phyloP scores from a whole-genome alignment of 2,888 invertebrate genomes.

The Hypena proboscidalis region DNA sequence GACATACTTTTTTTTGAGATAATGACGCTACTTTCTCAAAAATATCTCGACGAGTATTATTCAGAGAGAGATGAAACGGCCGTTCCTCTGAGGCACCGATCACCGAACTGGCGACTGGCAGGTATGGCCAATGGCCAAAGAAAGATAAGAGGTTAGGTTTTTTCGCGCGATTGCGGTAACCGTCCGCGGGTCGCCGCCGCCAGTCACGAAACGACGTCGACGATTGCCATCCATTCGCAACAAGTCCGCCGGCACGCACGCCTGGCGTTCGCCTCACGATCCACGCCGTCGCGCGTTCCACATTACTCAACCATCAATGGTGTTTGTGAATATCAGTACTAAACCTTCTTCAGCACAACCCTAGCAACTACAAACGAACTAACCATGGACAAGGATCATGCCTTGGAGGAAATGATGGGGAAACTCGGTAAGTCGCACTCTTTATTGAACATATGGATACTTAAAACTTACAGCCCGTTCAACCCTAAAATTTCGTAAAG shows the following conservation, averaged over 20 bases:
- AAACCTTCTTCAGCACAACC: conserved; percentile 50
- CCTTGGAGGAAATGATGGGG: conserved; percentile 88
- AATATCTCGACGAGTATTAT: no score
- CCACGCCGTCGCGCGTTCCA: conserved; percentile 53
- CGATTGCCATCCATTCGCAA: conserved; percentile 73
- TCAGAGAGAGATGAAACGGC: conserved; percentile 11
- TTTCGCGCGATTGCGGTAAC: conserved; percentile 74
- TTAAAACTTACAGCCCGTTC: conserved; percentile 23
- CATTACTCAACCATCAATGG: conserved; percentile 63
- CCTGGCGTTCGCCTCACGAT: conserved; percentile 57
- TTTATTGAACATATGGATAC: conserved; percentile 59
- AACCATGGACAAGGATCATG: conserved; percentile 87
- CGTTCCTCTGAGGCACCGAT: conserved; percentile 15
- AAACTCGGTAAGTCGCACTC: conserved; percentile 84
- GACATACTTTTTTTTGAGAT: no score
- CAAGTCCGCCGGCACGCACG: conserved; percentile 75
- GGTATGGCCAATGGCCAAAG: conserved; percentile 59
- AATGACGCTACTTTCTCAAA: no score
- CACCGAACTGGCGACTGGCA: conserved; percentile 42
- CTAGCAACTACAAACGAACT: conserved; percentile 26
- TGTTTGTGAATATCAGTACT: conserved; percentile 68
- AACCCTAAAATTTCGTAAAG: conserved; percentile 45
- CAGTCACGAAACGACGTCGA: no score
- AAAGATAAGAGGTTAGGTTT: conserved; percentile 77
- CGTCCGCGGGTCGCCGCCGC: conserved; percentile 61